Conservation (phyloP, 2,888 invertebrate genomes). For the Rhamnusium bicolor region DNA sequence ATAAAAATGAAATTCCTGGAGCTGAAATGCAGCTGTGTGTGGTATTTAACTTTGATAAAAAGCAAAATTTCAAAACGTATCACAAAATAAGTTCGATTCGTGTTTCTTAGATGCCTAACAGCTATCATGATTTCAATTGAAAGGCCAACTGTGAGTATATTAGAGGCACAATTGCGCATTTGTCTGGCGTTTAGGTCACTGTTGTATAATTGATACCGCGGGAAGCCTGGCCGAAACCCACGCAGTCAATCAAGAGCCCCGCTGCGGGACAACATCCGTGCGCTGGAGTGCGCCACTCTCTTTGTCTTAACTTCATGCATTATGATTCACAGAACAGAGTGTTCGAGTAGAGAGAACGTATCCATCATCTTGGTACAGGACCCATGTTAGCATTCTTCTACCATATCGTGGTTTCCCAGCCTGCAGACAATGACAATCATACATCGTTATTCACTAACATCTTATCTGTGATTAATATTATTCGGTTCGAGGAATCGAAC, state of each 20-base stretch:
- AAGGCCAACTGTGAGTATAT: conserved; percentile 26
- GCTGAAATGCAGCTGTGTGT: neutral
- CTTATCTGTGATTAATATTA: conserved; percentile 49
- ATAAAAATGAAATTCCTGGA: neutral
- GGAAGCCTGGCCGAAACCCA: conserved; percentile 62
- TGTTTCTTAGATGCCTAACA: conserved; percentile 15
- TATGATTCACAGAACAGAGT: conserved; percentile 60
- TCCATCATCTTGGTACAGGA: conserved; percentile 63
- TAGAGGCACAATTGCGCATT: conserved; percentile 39
- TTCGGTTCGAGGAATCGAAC: conserved; percentile 24
- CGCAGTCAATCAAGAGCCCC: conserved; percentile 53
- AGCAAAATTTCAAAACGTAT: neutral
- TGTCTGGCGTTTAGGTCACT: conserved; percentile 39
- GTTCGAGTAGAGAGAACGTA: conserved; percentile 57
- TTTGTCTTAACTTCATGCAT: conserved; percentile 38
- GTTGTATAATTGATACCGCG: conserved; percentile 63
- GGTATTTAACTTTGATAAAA: neutral
- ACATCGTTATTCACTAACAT: conserved; percentile 48
- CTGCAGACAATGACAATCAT: conserved; percentile 44
- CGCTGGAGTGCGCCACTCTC: conserved; percentile 28
- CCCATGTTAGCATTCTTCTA: conserved; percentile 61
- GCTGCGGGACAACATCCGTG: conserved; percentile 37
- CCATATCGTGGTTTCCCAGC: conserved; percentile 37
- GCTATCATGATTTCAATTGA: conserved; percentile 32
- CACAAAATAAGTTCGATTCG: conserved; percentile 6